Evolutionary conservation across 2,797 vertebrate species (phyloP).

Genomic region (Epinephelus malabaricus): DNA sequence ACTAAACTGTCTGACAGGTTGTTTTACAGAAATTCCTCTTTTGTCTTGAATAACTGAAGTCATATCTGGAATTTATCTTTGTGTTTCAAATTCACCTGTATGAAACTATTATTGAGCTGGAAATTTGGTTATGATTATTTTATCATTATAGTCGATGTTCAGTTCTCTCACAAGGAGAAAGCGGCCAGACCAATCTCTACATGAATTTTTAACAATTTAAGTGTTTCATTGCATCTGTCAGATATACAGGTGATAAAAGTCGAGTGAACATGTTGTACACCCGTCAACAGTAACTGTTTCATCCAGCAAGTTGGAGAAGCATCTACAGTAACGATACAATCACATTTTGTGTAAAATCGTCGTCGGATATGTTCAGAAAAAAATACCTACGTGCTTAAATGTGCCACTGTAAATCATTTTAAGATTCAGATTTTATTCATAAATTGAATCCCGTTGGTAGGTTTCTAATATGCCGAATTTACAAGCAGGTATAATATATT

Average conservation of each 20-base stretch:
- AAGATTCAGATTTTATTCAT: neutral
- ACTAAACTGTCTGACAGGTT: constrained; percentile 9
- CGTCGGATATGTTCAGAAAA: no score
- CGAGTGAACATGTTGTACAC: rapidly evolving
- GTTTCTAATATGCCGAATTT: neutral
- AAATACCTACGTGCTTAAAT: neutral
- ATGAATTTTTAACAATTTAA: neutral
- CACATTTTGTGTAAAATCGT: no score
- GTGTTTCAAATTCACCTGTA: rapidly evolving
- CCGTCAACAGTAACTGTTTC: neutral
- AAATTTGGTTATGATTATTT: neutral
- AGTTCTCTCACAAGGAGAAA: neutral
- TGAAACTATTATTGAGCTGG: neutral
- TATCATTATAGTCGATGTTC: rapidly evolving
- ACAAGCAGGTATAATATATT: rapidly evolving
- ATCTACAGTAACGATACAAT: neutral
- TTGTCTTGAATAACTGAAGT: neutral
- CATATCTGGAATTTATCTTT: neutral
- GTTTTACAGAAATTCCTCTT: neutral
- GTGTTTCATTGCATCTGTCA: neutral
- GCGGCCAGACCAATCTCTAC: neutral
- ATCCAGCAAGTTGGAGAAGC: neutral
- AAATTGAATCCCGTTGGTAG: rapidly evolving
- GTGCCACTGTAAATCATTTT: no score
- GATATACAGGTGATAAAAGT: neutral